Evolutionary conservation across 2,888 invertebrate species (phyloP), one percentile per base, ranked within the genome.

Genomic region (Temnothorax unifasciatus): DNA sequence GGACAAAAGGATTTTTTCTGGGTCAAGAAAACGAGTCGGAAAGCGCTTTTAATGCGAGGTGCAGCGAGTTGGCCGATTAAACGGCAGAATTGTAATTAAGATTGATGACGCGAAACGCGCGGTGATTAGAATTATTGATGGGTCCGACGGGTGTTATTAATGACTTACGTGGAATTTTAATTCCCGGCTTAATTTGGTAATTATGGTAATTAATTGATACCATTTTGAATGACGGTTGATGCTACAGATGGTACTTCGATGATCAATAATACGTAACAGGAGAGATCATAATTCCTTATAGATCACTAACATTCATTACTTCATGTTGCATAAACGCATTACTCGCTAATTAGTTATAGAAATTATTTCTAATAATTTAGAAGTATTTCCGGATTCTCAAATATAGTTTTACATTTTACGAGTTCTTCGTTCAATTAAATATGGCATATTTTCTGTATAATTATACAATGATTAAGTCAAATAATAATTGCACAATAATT

Each of bases 121-220:
- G 69, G 77, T 77, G 77, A 77, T 77, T 77, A 77, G 69, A 77
- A 68, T 77, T 77, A 77, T 77, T 77, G 77, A 77, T 77, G 77
- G 69, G 77, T 77, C 77, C 77, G 77, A 77, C 77, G 69, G 69
- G 29, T 77, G 77, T 77, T 77, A 77, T 77, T 77, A 77, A 77
- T 77, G 77, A 77, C 77, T 77, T 68, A 68, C 68, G 77, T 77
- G 77, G 68, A 77, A 68, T 77, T 77, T 77, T 77, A 77, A 77
- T 77, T 77, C 77, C 29, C 44, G 21, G 77, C 69, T 77, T 77
- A 77, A 77, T 77, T 77, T 68, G 68, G 77, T 77, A 77, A 77
- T 77, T 68, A 77, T 68, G 77, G 77, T 77, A 77, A 77, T 77
- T 77, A 77, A 77, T 77, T 77, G 69, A 77, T 77, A 77, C 44